A percentile compares a stretch with the other conserved stretches of the same genome.
Conservation (phyloP, 2,113 vertebrate species). For the Boleophthalmus pectinirostris region DNA sequence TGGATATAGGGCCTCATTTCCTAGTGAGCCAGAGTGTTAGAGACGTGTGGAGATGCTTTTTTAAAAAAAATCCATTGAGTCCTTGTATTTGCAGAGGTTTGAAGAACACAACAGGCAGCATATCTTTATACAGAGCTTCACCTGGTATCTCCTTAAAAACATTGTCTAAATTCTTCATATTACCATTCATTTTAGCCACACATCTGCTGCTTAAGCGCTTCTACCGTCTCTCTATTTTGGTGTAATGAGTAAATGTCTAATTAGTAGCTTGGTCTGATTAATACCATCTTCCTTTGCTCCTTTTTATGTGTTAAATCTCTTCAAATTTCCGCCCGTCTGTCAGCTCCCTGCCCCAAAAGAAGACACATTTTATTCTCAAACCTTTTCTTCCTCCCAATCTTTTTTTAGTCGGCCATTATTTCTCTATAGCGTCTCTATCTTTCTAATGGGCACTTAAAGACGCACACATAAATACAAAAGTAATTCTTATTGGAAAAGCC, state of each 20-base stretch:
- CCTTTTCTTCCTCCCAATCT: slow-evolving; percentile 7
- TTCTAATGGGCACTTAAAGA: slow-evolving; percentile 51
- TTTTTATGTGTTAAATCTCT: slow-evolving; percentile 68
- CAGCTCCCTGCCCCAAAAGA: slow-evolving; percentile 20
- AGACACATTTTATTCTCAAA: neutral
- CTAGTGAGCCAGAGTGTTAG: too few relatives aligned
- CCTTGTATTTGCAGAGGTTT: too few relatives aligned
- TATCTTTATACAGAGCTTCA: slow-evolving; percentile 15
- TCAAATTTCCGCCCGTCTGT: slow-evolving; percentile 43
- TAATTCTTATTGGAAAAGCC: slow-evolving; percentile 37
- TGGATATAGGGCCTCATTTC: too few relatives aligned
- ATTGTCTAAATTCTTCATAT: slow-evolving; percentile 14
- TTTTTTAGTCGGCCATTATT: slow-evolving; percentile 43
- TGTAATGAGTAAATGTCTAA: slow-evolving; percentile 74
- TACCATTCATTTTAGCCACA: slow-evolving; percentile 28
- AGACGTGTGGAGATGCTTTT: too few relatives aligned
- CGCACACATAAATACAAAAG: slow-evolving; percentile 28
- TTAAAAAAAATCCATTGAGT: too few relatives aligned
- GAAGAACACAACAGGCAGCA: too few relatives aligned
- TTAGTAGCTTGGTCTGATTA: slow-evolving; percentile 70
- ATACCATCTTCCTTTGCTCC: slow-evolving; percentile 61
- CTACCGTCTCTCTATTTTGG: slow-evolving; percentile 51
- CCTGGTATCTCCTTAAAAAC: slow-evolving; percentile 18
- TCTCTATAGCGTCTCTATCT: slow-evolving; percentile 42
- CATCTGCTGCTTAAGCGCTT: neutral